A percentile compares a stretch with the other conserved stretches of the same genome.
These are phyloP conservation scores for Tursiops truncatus DNA, from an alignment of 2,113 vertebrate species.

Conservation along the genomic window DNA sequence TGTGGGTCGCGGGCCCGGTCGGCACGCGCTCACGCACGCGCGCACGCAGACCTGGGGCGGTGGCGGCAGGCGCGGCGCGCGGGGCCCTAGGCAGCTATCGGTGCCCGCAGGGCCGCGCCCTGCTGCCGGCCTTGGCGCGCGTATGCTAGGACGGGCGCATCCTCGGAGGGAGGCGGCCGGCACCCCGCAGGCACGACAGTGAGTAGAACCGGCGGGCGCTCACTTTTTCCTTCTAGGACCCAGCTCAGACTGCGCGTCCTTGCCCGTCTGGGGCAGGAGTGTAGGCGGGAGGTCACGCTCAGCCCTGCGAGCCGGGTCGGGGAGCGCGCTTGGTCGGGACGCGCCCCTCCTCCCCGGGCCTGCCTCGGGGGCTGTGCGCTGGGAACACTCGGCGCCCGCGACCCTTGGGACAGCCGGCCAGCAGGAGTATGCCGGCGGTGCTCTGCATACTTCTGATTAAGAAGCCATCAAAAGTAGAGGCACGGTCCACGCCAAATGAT, in stretches of 20 bases:
- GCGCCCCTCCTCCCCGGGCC: background rate
- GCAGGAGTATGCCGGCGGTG: accelerated
- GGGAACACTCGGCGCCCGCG: accelerated
- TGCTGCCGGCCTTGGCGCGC: background rate
- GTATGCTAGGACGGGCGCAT: background rate
- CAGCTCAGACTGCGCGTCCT: background rate
- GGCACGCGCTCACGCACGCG: slow-evolving; percentile 68
- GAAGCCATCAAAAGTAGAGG: background rate
- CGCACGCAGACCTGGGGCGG: slow-evolving; percentile 53
- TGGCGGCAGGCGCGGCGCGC: background rate
- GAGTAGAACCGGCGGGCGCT: background rate
- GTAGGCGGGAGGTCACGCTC: background rate
- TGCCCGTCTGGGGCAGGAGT: background rate
- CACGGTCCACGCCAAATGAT: background rate
- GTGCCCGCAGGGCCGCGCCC: background rate
- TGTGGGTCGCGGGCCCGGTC: slow-evolving; percentile 50
- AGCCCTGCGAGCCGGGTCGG: accelerated
- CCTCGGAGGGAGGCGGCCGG: background rate
- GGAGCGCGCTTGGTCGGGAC: background rate
- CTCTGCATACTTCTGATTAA: background rate
- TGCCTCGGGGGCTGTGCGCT: accelerated
- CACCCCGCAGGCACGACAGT: background rate
- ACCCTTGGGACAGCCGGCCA: background rate
- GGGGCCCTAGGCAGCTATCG: background rate
- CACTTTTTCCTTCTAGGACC: background rate